These are phyloP conservation scores for Clarias laeviceps DNA, from an alignment of 2,797 vertebrate genomes.

Conservation along the genomic window DNA sequence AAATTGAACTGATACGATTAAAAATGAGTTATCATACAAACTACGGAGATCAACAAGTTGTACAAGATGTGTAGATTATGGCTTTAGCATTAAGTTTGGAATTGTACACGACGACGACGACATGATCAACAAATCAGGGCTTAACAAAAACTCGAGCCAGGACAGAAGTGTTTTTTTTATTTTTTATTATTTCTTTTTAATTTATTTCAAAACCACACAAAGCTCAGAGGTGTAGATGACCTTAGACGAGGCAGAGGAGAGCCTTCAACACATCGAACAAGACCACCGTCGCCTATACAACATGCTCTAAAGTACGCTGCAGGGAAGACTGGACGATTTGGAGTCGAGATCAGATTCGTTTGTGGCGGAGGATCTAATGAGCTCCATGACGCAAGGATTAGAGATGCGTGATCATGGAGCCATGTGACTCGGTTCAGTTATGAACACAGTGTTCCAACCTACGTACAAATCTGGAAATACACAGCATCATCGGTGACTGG, in stretches of 20 bases:
- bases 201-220: constrained; percentile 17
- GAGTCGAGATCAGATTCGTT: not conserved
- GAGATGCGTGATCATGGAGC: not conserved
- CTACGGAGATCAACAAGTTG: constrained; percentile 44
- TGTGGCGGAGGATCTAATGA: not conserved
- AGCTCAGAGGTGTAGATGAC: constrained; percentile 7
- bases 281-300: constrained; percentile 30
- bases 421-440: not conserved
- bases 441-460: not conserved
- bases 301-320: constrained; percentile 36
- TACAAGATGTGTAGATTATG: constrained; percentile 64
- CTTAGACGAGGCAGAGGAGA: constrained; percentile 22
- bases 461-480: not conserved
- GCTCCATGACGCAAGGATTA: not conserved
- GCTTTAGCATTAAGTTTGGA: constrained; percentile 62
- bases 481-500: not conserved
- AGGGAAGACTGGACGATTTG: constrained; percentile 41
- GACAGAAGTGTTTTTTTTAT: constrained; percentile 5
- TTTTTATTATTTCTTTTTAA: no score
- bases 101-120: constrained; percentile 52
- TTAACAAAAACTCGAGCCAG: constrained; percentile 27
- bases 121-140: constrained; percentile 39
- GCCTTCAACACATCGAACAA: constrained; percentile 21
- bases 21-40: constrained; percentile 46
- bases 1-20: constrained; percentile 56